Evolutionary conservation across 1,140 invertebrate species (phyloP), one percentile per base, ranked within the genome.

Genomic region (Philopotamus ludificatus): DNA sequence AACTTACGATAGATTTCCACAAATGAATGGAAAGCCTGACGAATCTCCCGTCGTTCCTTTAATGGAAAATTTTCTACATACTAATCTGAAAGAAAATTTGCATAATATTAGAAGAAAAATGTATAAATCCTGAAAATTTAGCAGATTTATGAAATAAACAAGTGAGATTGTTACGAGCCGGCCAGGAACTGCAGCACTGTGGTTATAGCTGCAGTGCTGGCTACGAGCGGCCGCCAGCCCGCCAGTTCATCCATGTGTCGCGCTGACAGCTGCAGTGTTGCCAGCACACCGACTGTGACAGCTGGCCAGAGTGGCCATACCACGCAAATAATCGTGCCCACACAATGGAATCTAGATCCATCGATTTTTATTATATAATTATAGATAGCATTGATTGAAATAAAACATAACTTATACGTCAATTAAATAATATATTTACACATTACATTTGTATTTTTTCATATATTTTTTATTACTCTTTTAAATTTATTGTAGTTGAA

Each of bases 1-100:
- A 21, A 84, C 86, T 84, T 82, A 89, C 87, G 89, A 90, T 73
- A 90, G 78, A 73, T 88, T 86, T 68, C 89, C 89, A 71, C 86
- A 87, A 57, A 90, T 76, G 77, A 92, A 92, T 51, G 89, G 87
- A 64, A 91, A 79, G 0, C 84, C 82, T 2, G 89, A 90, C 7
- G 85, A 79, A 72, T 91, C 87, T 9, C 84, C 86, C 3, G 87
- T 88, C 20, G 84, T 84, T 59, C 82, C 81, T 75, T 87, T 88
- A 68, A 76, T 75, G 7, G 87, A 79, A 76, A 86, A 87, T 75
- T 87, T 86, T 66, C 78, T 82, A 71, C 87, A 89, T 15, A 88
- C 85, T 39, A 89, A 75, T 41, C 88, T 90, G 73, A 72, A 83
- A 84, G 62, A 75, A 74, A 70, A 74, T 69, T 41, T 34, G 50